Conservation (phyloP, 2,888 invertebrate genomes). For the Siphlonurus alternatus region DNA sequence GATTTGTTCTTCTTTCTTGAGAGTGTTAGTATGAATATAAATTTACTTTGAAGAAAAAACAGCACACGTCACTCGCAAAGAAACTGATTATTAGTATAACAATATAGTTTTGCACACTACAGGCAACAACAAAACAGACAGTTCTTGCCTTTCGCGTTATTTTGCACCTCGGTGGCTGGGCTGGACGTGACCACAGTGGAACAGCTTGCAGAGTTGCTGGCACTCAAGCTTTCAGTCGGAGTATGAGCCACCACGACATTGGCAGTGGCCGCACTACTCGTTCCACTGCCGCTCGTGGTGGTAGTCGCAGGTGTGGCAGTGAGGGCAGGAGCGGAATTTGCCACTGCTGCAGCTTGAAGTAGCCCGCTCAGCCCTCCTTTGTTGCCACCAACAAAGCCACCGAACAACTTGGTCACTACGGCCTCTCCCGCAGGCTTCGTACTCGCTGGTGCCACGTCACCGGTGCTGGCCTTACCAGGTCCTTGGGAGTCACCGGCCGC, state of each 20-base stretch:
- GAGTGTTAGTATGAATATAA: not conserved
- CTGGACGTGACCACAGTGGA: not conserved
- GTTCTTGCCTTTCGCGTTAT: not conserved
- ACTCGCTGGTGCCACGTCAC: not conserved
- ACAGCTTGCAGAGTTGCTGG: not conserved
- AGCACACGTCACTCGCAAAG: not conserved
- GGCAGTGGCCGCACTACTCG: too few species aligned
- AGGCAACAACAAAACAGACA: not conserved
- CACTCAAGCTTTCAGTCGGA: not conserved
- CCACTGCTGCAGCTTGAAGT: not conserved
- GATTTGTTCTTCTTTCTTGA: not conserved
- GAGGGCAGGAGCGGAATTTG: not conserved
- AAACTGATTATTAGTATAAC: not conserved
- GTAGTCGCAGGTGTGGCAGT: not conserved
- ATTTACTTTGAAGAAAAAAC: not conserved
- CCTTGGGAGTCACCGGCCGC: too few species aligned
- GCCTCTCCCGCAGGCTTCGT: not conserved
- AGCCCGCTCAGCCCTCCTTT: not conserved
- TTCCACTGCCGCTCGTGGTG: too few species aligned
- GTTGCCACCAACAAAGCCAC: not conserved
- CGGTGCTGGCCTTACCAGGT: too few species aligned
- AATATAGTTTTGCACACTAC: conserved; percentile 4
- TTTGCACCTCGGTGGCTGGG: not conserved
- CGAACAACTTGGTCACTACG: not conserved
- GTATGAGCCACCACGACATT: too few species aligned